A percentile compares a stretch with the other conserved stretches of the same genome.
Evolutionary conservation across 2,113 vertebrate genomes (phyloP).

Genomic region (Vanacampus margaritifer): DNA sequence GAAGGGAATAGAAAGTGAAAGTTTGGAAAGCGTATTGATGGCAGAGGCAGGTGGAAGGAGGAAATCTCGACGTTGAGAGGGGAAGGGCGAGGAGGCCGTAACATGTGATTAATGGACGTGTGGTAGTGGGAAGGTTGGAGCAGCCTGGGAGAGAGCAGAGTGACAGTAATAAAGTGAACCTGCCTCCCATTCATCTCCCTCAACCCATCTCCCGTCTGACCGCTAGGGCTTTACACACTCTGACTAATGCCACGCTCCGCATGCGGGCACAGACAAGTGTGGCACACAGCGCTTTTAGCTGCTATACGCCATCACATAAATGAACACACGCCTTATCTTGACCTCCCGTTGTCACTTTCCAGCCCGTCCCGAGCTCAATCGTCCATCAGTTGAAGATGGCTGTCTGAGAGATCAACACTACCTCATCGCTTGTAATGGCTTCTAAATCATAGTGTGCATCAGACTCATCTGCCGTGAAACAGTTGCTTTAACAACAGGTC

Average conservation of each 20-base stretch:
- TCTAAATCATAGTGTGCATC: slow-evolving; percentile 60
- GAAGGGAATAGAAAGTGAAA: slow-evolving; percentile 16
- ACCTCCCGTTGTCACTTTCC: slow-evolving; percentile 38
- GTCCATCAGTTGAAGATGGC: slow-evolving; percentile 54
- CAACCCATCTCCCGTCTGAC: slow-evolving; percentile 83
- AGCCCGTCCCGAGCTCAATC: slow-evolving; percentile 43
- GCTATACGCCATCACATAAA: slow-evolving; percentile 37
- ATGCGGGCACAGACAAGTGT: slow-evolving; percentile 80
- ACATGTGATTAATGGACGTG: slow-evolving; percentile 80
- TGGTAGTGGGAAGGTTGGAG: slow-evolving; percentile 84
- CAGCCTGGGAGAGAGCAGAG: slow-evolving; percentile 96
- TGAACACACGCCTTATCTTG: slow-evolving; percentile 42
- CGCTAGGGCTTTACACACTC: slow-evolving; percentile 87
- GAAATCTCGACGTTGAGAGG: slow-evolving; percentile 63
- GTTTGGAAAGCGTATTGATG: slow-evolving; percentile 34
- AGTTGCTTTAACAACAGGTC: slow-evolving; percentile 60
- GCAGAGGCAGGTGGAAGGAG: slow-evolving; percentile 55
- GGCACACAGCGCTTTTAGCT: slow-evolving; percentile 56
- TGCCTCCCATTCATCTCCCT: slow-evolving; percentile 98
- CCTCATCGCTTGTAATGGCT: slow-evolving; percentile 65
- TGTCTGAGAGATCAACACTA: slow-evolving; percentile 62
- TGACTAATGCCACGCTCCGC: slow-evolving; percentile 97
- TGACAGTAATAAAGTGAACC: slow-evolving; percentile 99
- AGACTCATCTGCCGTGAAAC: slow-evolving; percentile 54
- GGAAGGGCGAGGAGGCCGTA: slow-evolving; percentile 62